Evolutionary conservation across 2,113 vertebrate species (phyloP), one percentile per base, ranked within the genome.

Genomic region (Taxidea taxus): DNA sequence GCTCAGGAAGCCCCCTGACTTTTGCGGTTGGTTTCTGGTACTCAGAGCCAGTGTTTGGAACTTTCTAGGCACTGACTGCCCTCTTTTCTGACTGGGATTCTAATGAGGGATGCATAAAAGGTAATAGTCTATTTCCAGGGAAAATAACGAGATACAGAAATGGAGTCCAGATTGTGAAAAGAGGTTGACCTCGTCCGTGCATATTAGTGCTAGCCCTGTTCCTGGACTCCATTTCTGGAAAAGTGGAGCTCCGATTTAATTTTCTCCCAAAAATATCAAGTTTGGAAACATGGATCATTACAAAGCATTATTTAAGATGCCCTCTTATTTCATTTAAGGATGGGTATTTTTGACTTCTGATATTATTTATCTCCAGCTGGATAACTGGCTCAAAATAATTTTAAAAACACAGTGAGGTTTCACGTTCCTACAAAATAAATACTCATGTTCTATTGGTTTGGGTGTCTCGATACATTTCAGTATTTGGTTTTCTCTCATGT

Each of bases 251-350:
- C 29, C 39, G 49, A 14, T 42, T 42, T 74, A 54, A 75, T 75
- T 85, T 88, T 60, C n/a, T 60, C 25, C 29, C 60, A 15, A 31
- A 87, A 90, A 37, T 34, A 66, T 15, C 13, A 74, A 84, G 18
- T 58, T 80, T 91, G 16, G 15, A 78, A 92, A 84, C 34, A 62
- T 3, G n/a, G 16, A 5, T 51, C 10, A 90, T 80, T 96, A 87
- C 21, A 37, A 89, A 4, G 9, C 44, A 70, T 89, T 78, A 70
- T 9, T 64, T 13, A 27, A 42, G 13, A 6, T 47, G 49, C 20
- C 39, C 90, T 93, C 68, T 90, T 62, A 68, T 68, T 94, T 91
- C 56, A 83, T 60, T 89, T 54, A 85, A 44, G 42, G 23, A 90
- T 77, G 14, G 0, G 3, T 66, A 23, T 75, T 70, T 23, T 95